Evolutionary conservation across 1,140 invertebrate species (phyloP).

Genomic region (Drosophila nebulosa): DNA sequence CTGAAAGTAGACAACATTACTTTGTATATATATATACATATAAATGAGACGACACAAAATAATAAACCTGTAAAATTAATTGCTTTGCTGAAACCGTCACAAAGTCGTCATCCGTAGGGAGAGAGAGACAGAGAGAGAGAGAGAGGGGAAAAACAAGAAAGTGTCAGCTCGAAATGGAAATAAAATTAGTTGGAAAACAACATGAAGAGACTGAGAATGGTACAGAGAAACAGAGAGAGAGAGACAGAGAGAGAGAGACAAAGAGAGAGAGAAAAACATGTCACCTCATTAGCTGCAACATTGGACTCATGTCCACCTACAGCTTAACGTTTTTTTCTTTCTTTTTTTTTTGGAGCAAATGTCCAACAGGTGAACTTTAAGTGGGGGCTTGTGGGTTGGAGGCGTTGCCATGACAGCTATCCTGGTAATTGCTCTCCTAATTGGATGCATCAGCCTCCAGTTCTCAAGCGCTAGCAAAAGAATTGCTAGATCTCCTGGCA

Average conservation of each 20-base stretch:
- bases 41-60: slow-evolving; percentile 63
- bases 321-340: background rate
- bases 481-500: no score
- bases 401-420: background rate
- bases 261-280: slow-evolving; percentile 16
- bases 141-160: background rate
- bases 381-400: background rate
- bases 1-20: slow-evolving; percentile 43
- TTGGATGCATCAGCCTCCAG: slow-evolving; percentile 49
- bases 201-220: background rate
- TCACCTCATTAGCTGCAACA: slow-evolving; percentile 42
- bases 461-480: no score
- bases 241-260: background rate
- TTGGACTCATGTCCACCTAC: background rate
- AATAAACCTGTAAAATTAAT: slow-evolving; percentile 71
- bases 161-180: background rate
- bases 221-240: no score
- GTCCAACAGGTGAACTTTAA: background rate
- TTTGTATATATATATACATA: slow-evolving; percentile 58
- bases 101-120: background rate
- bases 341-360: background rate
- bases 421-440: slow-evolving; percentile 59
- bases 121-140: background rate
- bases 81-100: slow-evolving; percentile 27
- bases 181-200: background rate